Base-by-base conservation (phyloP, 2,888 invertebrate species). In the Cancer borealis region DNA sequence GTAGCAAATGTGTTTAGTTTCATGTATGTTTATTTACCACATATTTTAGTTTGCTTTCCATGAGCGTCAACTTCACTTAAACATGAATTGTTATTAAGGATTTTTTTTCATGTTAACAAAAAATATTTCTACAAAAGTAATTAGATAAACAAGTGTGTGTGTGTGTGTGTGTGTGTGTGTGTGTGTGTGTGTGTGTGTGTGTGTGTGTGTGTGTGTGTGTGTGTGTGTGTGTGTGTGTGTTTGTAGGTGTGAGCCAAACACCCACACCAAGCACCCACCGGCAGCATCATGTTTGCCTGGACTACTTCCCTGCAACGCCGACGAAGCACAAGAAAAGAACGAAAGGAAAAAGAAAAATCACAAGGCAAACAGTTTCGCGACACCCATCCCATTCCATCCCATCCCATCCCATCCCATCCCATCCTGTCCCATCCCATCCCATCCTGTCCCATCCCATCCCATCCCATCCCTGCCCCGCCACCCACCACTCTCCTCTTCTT, bases 141-240 rank as follows among this genome's bases (percentile, higher is more conserved):
- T 0, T 60, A 60, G 60, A 21, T 60, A 60, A 60, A 5, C 60
- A 26, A 10, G 26, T 26, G 26, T 73, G 26, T 73, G 73, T 73
- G 26, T 73, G 73, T 73, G 26, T 73, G 73, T 73, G 73, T 73
- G 73, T 73, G 73, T 73, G 73, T 73, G 73, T 73, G 73, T 73
- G 73, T 73, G 73, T 73, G 73, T 73, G 73, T 73, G 73, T 73
- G 73, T 73, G 73, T 73, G 73, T 73, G 73, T 73, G 73, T 73
- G 73, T 73, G 73, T 73, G 73, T 73, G 73, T 73, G n/a, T 73
- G 66, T 73, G 66, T 73, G 66, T 73, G 66, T 73, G 66, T 73
- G 66, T 73, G 66, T 73, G 66, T 73, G n/a, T 73, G 66, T 73
- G 66, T 73, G 66, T 73, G 66, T 73, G 66, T 73, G 66, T 73